These are phyloP conservation scores for Trachelus iudaicus DNA, from an alignment of 2,888 invertebrate genomes.

Conservation along the genomic window DNA sequence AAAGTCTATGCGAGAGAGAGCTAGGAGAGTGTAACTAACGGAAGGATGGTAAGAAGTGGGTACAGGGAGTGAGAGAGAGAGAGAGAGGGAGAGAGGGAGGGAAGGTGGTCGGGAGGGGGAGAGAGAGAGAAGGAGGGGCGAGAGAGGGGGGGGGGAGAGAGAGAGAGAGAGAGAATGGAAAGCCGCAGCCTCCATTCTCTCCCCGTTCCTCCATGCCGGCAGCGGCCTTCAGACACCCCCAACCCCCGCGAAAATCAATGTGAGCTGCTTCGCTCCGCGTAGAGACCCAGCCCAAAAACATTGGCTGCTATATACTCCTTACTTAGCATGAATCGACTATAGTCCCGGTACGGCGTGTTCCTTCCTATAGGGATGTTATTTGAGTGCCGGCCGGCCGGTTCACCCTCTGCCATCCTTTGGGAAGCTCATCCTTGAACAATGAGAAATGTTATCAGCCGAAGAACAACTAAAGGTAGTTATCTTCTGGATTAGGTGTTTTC, in stretches of 20 bases:
- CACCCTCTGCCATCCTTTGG: background rate
- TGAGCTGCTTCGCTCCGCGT: constrained; percentile 29
- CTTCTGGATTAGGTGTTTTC: background rate
- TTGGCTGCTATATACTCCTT: background rate
- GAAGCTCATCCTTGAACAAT: background rate
- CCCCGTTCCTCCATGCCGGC: constrained; percentile 34
- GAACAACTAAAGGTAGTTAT: background rate
- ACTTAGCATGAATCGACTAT: background rate
- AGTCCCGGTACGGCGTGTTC: background rate
- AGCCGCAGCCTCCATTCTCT: background rate
- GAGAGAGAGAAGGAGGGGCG: no score
- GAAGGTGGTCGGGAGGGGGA: no score
- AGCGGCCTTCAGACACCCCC: constrained; percentile 45
- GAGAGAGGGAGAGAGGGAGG: no score
- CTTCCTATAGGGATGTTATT: background rate
- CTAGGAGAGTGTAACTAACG: background rate
- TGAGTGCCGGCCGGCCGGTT: background rate
- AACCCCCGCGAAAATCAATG: constrained; percentile 55
- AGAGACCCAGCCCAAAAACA: background rate
- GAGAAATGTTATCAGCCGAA: background rate
- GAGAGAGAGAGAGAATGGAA: background rate
- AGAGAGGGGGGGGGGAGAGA: background rate
- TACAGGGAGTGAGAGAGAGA: no score
- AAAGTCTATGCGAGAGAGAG: background rate
- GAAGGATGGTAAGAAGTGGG: background rate